These are phyloP conservation scores for Panorpa germanica DNA, from an alignment of 2,888 invertebrate species.

Conservation along the genomic window DNA sequence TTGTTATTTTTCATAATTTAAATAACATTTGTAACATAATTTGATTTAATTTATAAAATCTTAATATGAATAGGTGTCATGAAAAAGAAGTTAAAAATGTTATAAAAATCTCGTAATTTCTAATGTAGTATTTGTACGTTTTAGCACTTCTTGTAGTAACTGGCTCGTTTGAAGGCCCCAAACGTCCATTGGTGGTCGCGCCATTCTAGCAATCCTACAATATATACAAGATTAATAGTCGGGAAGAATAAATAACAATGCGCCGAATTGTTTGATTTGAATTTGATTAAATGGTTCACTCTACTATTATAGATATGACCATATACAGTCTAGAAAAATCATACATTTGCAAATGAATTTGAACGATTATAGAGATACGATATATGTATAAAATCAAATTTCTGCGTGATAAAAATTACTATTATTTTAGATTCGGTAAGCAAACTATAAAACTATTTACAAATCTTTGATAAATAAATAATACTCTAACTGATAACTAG, in stretches of 20 bases:
- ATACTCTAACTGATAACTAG: conserved; percentile 6
- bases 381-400: too few relatives aligned
- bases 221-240: conserved; percentile 1
- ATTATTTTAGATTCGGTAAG: conserved; percentile 2
- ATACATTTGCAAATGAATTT: too few relatives aligned
- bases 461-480: conserved; percentile 2
- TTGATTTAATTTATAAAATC: too few relatives aligned
- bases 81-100: too few relatives aligned
- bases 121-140: too few relatives aligned
- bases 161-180: conserved; percentile 39
- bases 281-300: conserved; percentile 7
- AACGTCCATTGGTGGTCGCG: conserved; percentile 32
- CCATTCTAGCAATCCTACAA: conserved; percentile 37
- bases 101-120: too few relatives aligned
- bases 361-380: too few relatives aligned
- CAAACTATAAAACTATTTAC: conserved; percentile 6
- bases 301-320: conserved; percentile 9
- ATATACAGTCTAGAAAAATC: too few relatives aligned
- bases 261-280: conserved; percentile 9
- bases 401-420: conserved; percentile 3
- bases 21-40: too few relatives aligned
- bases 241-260: conserved; percentile 8
- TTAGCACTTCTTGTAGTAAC: too few relatives aligned
- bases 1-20: too few relatives aligned
- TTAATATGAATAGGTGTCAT: too few relatives aligned